These are phyloP conservation scores for Pseudotriccus pelzelni DNA, from an alignment of 2,797 vertebrate species.

Conservation along the genomic window DNA sequence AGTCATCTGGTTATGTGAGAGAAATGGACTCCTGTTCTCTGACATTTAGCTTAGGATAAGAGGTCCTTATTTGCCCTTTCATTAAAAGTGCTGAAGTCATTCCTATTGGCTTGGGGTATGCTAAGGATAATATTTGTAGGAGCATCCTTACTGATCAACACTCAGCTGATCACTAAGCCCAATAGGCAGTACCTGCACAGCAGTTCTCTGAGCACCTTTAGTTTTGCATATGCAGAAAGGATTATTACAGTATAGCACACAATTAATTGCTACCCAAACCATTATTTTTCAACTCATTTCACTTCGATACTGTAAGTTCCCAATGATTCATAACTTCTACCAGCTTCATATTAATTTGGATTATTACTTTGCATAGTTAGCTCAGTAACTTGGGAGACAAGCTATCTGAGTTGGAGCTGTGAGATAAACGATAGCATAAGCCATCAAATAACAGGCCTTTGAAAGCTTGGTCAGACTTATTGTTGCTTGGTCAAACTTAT, in stretches of 20 bases:
- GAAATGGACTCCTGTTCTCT: not conserved
- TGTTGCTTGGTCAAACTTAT: not conserved
- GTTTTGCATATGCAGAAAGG: not conserved
- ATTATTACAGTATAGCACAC: not conserved
- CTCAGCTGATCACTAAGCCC: not conserved
- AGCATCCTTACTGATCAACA: not conserved
- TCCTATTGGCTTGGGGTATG: accelerated
- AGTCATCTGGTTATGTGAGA: not conserved
- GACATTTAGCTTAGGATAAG: not conserved
- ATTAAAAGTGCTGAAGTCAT: not conserved
- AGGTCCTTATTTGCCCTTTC: not conserved
- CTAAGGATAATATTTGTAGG: not conserved
- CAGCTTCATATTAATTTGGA: not conserved
- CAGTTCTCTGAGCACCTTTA: not conserved
- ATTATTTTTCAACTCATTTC: not conserved
- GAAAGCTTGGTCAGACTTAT: not conserved
- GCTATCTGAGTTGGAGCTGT: not conserved
- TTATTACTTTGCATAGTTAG: accelerated
- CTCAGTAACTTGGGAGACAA: not conserved
- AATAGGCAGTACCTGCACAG: not conserved
- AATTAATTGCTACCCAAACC: not conserved
- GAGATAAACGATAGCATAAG: not conserved
- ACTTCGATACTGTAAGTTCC: not conserved
- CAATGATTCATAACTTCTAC: not conserved
- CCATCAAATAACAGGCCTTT: not conserved